Percentiles rank a stretch among this genome's conserved stretches.
Conservation (phyloP, 2,113 vertebrate species). For the Peromyscus leucopus region DNA sequence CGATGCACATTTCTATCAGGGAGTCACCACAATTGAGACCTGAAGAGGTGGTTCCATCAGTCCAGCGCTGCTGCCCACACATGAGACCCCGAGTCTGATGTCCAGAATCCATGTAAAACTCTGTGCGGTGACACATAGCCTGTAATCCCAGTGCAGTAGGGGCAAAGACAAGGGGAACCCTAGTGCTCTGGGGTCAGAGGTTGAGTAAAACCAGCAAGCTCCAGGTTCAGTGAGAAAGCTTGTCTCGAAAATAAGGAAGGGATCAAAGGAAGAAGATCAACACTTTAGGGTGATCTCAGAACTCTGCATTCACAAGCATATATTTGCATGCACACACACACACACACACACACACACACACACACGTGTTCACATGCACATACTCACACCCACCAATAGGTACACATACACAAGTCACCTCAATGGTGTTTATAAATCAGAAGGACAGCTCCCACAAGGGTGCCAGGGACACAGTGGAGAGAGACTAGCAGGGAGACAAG, state of each 20-base stretch:
- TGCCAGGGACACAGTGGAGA: neutral
- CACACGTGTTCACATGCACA: too few species aligned
- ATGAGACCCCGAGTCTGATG: neutral
- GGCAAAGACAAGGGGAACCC: neutral
- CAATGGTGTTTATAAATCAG: neutral
- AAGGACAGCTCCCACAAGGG: neutral
- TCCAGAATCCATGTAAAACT: neutral
- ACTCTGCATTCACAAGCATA: neutral
- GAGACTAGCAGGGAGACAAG: too few species aligned
- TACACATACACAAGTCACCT: neutral
- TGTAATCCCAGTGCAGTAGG: neutral
- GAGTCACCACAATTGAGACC: neutral
- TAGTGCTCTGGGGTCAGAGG: neutral
- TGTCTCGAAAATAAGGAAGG: neutral
- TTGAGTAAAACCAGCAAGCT: neutral
- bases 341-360: neutral
- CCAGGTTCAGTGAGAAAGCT: neutral
- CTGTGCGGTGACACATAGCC: neutral
- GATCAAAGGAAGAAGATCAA: neutral
- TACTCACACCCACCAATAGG: neutral
- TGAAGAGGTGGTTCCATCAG: neutral
- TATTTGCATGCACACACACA: too few species aligned
- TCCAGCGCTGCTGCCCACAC: neutral
- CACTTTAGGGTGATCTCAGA: neutral
- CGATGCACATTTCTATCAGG: neutral